Conservation (phyloP, 2,888 invertebrate genomes). For the Octodonta nipae region DNA sequence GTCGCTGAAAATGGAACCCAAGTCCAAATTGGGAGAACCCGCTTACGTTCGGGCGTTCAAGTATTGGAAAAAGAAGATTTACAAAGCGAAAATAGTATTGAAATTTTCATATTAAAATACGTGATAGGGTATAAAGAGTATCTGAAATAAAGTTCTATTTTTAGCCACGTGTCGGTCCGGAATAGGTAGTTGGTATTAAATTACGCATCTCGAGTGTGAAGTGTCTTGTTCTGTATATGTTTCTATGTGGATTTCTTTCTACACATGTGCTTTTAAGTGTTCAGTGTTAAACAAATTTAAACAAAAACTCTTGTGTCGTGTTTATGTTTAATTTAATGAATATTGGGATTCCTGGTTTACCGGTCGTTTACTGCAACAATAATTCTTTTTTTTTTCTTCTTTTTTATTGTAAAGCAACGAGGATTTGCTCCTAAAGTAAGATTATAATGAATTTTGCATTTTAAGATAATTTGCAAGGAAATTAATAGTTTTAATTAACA, state of each 20-base stretch:
- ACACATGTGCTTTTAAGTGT: slow-evolving; percentile 17
- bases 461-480: no score
- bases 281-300: slow-evolving; percentile 10
- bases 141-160: slow-evolving; percentile 6
- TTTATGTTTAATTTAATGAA: no score
- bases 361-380: no score
- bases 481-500: no score
- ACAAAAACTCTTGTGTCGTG: not conserved
- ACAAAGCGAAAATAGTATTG: slow-evolving; percentile 32
- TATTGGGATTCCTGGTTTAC: no score
- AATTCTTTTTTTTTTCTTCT: no score
- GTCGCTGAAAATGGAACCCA: slow-evolving; percentile 10
- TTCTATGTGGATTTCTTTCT: slow-evolving; percentile 9
- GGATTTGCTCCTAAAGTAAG: no score
- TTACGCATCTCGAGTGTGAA: no score
- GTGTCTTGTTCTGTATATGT: slow-evolving; percentile 15
- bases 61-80: slow-evolving; percentile 33
- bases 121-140: no score
- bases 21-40: slow-evolving; percentile 21
- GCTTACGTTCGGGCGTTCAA: slow-evolving; percentile 29
- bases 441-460: no score
- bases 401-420: no score
- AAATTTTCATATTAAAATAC: no score
- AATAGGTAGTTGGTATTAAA: slow-evolving; percentile 17
- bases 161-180: slow-evolving; percentile 12